These are phyloP conservation scores for Acrocera orbiculus DNA, from an alignment of 2,888 invertebrate species.

Conservation along the genomic window DNA sequence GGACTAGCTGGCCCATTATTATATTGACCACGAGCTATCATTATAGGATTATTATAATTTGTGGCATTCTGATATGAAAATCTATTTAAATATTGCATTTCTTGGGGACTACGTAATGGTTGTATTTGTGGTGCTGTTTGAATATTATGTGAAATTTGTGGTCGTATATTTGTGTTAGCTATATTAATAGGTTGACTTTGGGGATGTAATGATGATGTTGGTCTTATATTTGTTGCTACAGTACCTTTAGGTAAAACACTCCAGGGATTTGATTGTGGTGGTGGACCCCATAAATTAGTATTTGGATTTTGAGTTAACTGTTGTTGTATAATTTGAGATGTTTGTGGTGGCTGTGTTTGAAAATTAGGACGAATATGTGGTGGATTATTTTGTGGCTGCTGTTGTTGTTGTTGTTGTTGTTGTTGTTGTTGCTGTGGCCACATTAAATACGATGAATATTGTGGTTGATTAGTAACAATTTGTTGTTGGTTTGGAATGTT, in stretches of 20 bases:
- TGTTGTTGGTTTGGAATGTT: too few species aligned
- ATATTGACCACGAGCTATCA: constrained; percentile 14
- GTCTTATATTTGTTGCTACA: constrained; percentile 10
- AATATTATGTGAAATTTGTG: not conserved
- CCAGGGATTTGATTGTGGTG: constrained; percentile 30
- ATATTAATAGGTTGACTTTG: constrained; percentile 12
- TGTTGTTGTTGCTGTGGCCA: constrained; percentile 23
- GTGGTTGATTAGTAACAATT: too few species aligned
- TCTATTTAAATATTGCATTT: constrained; percentile 13
- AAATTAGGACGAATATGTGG: constrained; percentile 11
- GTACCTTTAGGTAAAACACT: constrained; percentile 24
- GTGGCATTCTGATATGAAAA: constrained; percentile 12
- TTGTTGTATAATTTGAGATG: constrained; percentile 16
- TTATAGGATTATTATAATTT: constrained; percentile 15
- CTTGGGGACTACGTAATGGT: constrained; percentile 12
- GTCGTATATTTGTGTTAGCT: constrained; percentile 9
- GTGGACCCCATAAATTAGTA: constrained; percentile 29
- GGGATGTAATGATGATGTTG: constrained; percentile 1
- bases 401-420: constrained; percentile 18
- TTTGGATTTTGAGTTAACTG: constrained; percentile 23
- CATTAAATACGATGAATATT: constrained; percentile 25
- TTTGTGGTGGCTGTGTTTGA: constrained; percentile 16
- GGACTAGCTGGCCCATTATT: constrained; percentile 28
- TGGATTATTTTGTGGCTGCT: constrained; percentile 9
- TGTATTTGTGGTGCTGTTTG: constrained; percentile 14